Conservation (phyloP, 2,113 vertebrate species). For the Hemiscyllium ocellatum region DNA sequence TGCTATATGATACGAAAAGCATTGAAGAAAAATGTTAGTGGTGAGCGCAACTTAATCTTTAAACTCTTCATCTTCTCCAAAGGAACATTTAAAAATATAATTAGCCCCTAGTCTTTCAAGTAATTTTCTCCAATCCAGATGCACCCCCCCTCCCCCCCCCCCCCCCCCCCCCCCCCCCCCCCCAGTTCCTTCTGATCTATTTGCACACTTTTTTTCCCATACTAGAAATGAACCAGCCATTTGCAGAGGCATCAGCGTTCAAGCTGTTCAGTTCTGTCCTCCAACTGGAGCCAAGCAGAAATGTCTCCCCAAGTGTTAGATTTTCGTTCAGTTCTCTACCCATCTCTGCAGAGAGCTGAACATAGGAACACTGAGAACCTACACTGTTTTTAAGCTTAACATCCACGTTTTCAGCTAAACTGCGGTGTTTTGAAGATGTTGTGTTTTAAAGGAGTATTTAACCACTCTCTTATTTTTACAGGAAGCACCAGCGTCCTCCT, state of each 20-base stretch:
- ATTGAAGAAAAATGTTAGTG: neutral
- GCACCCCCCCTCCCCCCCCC: neutral
- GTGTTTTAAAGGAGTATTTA: neutral
- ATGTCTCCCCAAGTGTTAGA: neutral
- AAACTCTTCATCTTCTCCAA: neutral
- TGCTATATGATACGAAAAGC: neutral
- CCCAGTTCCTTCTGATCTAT: neutral
- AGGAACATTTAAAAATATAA: neutral
- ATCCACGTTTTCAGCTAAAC: neutral
- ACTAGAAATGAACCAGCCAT: neutral
- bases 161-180: neutral
- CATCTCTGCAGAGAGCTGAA: neutral
- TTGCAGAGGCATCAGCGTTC: neutral
- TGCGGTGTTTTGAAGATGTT: neutral
- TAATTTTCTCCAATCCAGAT: neutral
- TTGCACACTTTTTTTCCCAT: too few relatives aligned
- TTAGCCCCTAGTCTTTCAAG: neutral
- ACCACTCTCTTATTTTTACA: conserved; percentile 43
- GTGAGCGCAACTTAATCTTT: neutral
- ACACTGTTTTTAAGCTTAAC: neutral
- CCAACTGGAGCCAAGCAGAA: neutral
- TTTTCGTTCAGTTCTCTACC: neutral
- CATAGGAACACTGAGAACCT: neutral
- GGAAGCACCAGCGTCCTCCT: conserved; percentile 77
- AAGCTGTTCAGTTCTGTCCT: neutral